phyloP scores from a whole-genome alignment of 2,888 invertebrate species.

The Phaedon cochleariae region DNA sequence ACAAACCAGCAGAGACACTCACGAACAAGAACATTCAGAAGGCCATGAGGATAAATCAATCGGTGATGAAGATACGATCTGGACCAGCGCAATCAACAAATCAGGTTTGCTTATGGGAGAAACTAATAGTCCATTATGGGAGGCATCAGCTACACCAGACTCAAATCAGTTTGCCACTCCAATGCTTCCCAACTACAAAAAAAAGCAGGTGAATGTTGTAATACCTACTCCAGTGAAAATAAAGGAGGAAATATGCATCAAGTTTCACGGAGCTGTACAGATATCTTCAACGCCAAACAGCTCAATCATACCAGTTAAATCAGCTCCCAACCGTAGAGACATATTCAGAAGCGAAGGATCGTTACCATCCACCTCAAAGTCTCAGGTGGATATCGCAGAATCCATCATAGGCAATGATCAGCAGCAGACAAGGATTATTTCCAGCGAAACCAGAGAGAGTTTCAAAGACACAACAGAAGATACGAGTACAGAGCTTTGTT shows the following conservation, averaged over 20 bases:
- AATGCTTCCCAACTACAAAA: slow-evolving; percentile 21
- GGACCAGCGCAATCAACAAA: slow-evolving; percentile 34
- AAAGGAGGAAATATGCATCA: slow-evolving; percentile 30
- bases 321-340: slow-evolving; percentile 22
- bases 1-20: neutral
- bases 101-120: slow-evolving; percentile 4
- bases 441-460: neutral
- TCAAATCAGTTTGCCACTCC: slow-evolving; percentile 24
- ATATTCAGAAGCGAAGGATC: slow-evolving; percentile 18
- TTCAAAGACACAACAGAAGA: neutral
- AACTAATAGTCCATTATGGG: neutral
- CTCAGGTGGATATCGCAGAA: slow-evolving; percentile 1
- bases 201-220: slow-evolving; percentile 36
- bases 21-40: neutral
- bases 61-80: slow-evolving; percentile 19
- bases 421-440: neutral
- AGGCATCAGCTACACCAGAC: neutral
- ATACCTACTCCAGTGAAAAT: slow-evolving; percentile 34
- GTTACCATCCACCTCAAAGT: slow-evolving; percentile 18
- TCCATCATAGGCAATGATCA: neutral
- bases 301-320: slow-evolving; percentile 24
- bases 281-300: slow-evolving; percentile 40
- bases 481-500: neutral
- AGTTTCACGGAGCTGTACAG: slow-evolving; percentile 34
- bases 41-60: slow-evolving; percentile 9